These are phyloP conservation scores for Apodemus agrarius DNA, from an alignment of 2,797 vertebrate species.

Conservation along the genomic window DNA sequence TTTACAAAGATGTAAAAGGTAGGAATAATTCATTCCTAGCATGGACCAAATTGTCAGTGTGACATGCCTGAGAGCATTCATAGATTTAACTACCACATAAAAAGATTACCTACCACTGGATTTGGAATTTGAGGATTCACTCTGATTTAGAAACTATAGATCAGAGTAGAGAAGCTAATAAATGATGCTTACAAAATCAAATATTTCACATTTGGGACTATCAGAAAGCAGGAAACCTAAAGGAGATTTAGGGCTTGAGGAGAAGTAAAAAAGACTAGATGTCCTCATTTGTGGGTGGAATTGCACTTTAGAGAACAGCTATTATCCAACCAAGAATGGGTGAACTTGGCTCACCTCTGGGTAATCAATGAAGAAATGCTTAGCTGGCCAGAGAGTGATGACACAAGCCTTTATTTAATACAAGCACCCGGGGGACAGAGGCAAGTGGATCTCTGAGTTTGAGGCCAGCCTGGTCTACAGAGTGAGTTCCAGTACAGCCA, in stretches of 20 bases:
- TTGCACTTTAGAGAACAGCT: conserved; percentile 25
- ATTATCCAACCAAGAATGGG: conserved; percentile 10
- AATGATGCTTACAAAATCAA: background rate
- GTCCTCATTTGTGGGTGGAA: conserved; percentile 40
- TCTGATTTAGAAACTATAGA: conserved; percentile 33
- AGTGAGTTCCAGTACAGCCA: background rate
- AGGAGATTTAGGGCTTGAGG: background rate
- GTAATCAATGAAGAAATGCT: background rate
- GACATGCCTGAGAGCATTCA: background rate
- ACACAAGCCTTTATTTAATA: background rate
- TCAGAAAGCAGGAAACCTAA: background rate
- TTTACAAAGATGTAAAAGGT: conserved; percentile 25
- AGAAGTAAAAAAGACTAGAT: background rate
- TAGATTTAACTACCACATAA: background rate
- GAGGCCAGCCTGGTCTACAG: background rate
- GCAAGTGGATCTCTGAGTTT: background rate
- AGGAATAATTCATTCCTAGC: background rate
- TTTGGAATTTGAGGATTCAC: conserved; percentile 11
- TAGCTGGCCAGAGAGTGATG: background rate
- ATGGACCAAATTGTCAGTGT: background rate
- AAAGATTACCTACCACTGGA: background rate
- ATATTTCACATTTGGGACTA: background rate
- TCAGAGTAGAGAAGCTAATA: conserved; percentile 17
- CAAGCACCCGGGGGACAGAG: background rate
- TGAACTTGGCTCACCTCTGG: conserved; percentile 15